These are phyloP conservation scores for Ceyx erithaca DNA, from an alignment of 2,797 vertebrate genomes.

Conservation along the genomic window DNA sequence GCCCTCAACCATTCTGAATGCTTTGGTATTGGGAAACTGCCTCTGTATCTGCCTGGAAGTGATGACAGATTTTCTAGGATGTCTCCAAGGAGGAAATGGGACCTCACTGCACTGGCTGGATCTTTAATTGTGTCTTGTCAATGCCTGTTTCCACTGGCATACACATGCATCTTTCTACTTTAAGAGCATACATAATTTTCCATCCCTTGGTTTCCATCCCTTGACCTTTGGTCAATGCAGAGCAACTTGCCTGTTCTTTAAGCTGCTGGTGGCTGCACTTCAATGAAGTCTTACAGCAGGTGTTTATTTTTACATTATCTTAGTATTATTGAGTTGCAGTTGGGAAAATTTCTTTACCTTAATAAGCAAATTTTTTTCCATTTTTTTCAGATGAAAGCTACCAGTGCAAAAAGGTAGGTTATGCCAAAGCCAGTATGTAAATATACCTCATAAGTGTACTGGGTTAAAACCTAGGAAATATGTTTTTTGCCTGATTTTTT, in stretches of 20 bases:
- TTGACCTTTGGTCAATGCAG: neutral
- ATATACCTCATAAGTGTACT: neutral
- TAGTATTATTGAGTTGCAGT: neutral
- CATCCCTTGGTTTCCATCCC: conserved; percentile 15
- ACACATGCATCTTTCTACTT: neutral
- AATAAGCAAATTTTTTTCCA: neutral
- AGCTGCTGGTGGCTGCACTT: neutral
- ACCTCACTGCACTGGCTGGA: neutral
- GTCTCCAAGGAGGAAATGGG: neutral
- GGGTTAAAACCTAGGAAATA: neutral
- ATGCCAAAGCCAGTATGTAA: neutral
- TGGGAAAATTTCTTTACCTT: neutral
- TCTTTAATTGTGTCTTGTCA: neutral
- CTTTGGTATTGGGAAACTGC: neutral
- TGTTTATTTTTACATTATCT: neutral
- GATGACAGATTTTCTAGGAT: neutral
- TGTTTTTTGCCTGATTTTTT: neutral
- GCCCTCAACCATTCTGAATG: neutral
- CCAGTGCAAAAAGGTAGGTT: neutral
- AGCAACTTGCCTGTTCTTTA: neutral
- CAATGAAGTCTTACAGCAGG: neutral
- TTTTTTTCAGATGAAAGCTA: neutral
- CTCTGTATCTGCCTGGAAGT: neutral
- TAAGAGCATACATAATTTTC: neutral
- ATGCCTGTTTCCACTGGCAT: neutral